Percentiles rank a stretch among this genome's conserved stretches.
These are phyloP conservation scores for Thalassarche chlororhynchos DNA, from an alignment of 2,113 vertebrate genomes.

Conservation along the genomic window DNA sequence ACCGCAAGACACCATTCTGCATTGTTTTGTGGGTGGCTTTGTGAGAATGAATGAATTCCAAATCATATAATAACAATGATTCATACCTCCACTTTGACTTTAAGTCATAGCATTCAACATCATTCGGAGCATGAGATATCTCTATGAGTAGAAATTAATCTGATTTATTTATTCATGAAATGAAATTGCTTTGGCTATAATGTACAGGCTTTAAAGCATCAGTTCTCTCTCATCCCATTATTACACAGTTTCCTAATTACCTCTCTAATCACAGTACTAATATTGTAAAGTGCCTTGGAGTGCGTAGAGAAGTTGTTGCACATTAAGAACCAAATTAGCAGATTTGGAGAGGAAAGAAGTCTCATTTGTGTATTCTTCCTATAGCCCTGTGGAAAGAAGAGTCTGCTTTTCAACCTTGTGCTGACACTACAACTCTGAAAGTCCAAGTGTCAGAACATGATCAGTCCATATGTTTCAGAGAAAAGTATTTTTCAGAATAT, in stretches of 20 bases:
- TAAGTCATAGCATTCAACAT: neutral
- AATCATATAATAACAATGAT: neutral
- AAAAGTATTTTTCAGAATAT: neutral
- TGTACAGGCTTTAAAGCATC: neutral
- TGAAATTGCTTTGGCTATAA: conserved; percentile 5
- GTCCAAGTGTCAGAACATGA: neutral
- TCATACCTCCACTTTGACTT: neutral
- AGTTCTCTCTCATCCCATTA: neutral
- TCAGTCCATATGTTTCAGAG: neutral
- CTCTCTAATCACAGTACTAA: conserved; percentile 40
- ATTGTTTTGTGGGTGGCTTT: neutral
- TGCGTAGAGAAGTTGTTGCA: conserved; percentile 14
- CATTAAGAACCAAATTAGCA: conserved; percentile 32
- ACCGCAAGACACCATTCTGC: neutral
- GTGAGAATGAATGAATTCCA: neutral
- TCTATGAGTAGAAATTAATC: neutral
- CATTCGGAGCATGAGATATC: neutral
- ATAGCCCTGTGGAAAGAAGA: neutral
- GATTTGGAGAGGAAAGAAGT: neutral
- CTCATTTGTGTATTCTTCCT: neutral
- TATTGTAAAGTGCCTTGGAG: conserved; percentile 36
- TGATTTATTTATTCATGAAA: conserved; percentile 5
- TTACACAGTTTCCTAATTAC: conserved; percentile 30
- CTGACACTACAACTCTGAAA: neutral
- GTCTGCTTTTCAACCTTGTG: neutral